Evolutionary conservation across 1,140 invertebrate species (phyloP), one percentile per base, ranked within the genome.

Genomic region (Pogonomyrmex californicus): DNA sequence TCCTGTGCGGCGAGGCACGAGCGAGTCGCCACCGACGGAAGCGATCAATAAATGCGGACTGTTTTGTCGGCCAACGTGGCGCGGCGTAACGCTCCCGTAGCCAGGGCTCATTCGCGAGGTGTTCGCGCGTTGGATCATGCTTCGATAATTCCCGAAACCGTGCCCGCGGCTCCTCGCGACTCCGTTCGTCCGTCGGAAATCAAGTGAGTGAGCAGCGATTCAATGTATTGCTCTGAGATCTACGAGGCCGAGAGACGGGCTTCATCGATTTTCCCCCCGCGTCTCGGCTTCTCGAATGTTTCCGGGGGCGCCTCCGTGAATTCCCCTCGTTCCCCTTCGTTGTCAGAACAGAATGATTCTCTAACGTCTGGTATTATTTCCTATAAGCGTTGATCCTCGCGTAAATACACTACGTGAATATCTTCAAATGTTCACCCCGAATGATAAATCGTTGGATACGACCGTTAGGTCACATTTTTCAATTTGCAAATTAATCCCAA

Each of bases 31-130:
- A 14, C 47, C 58, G 82, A 47, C 76, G 58, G 49, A n/a, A 66
- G 38, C 86, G 88, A 91, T 91, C 89, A 90, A 91, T 91, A 90
- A 90, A 63, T 90, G 63, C 38, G 36, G 71, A 82, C 76, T 88
- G 85, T 91, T 91, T 86, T 91, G 87, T 77, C 65, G 30, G 62
- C 70, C 63, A 90, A 60, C 66, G 51, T 41, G 51, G 36, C 63
- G 77, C 49, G 5, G 68, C 62, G 47, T 56, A 77, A 60, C 79
- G 66, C 71, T 79, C 38, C 75, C 36, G 77, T 76, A 63, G 68
- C 56, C 23, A 71, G 56, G 23, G 65, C 9, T 71, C 75, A 30
- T 71, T 78, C 63, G 51, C 76, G 66, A 68, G 47, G 41, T 62
- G 58, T 73, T 36, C 51, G 62, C 41, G 47, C 51, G 51, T 60